phyloP scores from a whole-genome alignment of 2,888 invertebrate genomes.

The Euplagia quadripunctaria region DNA sequence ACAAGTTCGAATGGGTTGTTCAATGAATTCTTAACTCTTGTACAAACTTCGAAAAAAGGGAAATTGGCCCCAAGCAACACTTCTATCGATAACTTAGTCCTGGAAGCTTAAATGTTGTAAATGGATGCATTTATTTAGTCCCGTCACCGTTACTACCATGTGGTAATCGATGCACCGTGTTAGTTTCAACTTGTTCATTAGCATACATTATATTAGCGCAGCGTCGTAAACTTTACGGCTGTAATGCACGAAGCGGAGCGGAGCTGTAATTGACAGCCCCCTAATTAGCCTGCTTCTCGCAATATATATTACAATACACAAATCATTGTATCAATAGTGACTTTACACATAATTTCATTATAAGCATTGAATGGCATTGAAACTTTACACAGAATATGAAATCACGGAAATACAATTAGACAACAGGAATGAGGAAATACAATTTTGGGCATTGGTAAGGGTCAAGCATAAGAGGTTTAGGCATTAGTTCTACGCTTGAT shows the following conservation, averaged over 20 bases:
- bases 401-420: background rate
- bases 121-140: background rate
- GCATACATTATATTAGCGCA: constrained; percentile 17
- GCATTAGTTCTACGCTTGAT: no score
- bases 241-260: constrained; percentile 25
- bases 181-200: constrained; percentile 13
- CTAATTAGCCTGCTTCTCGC: constrained; percentile 32
- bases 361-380: constrained; percentile 17
- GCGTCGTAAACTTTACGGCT: constrained; percentile 14
- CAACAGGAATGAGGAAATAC: background rate
- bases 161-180: constrained; percentile 1
- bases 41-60: background rate
- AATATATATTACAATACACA: constrained; percentile 23
- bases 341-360: constrained; percentile 10
- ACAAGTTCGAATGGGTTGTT: no score
- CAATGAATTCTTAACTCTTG: background rate
- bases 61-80: background rate
- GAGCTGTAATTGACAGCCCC: constrained; percentile 26
- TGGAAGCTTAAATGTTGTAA: background rate
- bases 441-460: background rate
- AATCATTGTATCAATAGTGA: constrained; percentile 16
- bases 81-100: background rate
- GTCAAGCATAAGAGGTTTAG: background rate
- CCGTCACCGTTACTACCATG: background rate
- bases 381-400: background rate